phyloP scores from a whole-genome alignment of 2,797 vertebrate species.

The Esox lucius region DNA sequence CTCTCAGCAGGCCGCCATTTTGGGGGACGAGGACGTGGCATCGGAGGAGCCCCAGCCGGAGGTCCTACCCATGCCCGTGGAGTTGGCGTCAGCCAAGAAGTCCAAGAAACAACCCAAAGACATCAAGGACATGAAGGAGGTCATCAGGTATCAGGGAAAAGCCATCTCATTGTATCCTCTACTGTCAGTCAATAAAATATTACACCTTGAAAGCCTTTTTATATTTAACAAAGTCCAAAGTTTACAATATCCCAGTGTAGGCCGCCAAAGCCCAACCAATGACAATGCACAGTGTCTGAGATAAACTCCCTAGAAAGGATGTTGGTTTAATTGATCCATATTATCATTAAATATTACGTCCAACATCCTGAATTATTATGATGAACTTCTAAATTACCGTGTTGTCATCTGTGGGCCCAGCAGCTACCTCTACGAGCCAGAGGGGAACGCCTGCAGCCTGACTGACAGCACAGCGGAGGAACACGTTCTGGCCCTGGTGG shows the following conservation, averaged over 20 bases:
- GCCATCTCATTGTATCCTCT: neutral
- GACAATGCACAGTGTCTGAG: too few relatives aligned
- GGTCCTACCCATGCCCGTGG: constrained; percentile 83
- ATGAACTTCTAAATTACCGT: neutral
- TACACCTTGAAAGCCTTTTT: too few relatives aligned
- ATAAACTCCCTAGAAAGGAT: too few relatives aligned
- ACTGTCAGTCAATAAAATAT: constrained; percentile 44
- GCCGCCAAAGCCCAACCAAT: too few relatives aligned
- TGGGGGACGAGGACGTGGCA: constrained; percentile 89
- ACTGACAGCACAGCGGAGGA: constrained; percentile 98
- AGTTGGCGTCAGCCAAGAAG: constrained; percentile 91
- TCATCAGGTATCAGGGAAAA: constrained; percentile 81
- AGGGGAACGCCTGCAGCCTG: constrained; percentile 94
- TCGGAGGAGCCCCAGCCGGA: constrained; percentile 87
- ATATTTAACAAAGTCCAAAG: too few relatives aligned
- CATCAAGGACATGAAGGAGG: constrained; percentile 87
- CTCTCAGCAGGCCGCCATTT: constrained; percentile 96
- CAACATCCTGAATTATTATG: too few relatives aligned
- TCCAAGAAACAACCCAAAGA: constrained; percentile 88
- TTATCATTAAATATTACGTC: too few relatives aligned
- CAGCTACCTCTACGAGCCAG: constrained; percentile 93
- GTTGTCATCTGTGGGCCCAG: constrained; percentile 1
- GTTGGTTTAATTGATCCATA: too few relatives aligned
- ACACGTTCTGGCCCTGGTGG: constrained; percentile 93
- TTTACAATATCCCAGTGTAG: too few relatives aligned